phyloP scores from a whole-genome alignment of 2,797 vertebrate species.

The Megalops cyprinoides region DNA sequence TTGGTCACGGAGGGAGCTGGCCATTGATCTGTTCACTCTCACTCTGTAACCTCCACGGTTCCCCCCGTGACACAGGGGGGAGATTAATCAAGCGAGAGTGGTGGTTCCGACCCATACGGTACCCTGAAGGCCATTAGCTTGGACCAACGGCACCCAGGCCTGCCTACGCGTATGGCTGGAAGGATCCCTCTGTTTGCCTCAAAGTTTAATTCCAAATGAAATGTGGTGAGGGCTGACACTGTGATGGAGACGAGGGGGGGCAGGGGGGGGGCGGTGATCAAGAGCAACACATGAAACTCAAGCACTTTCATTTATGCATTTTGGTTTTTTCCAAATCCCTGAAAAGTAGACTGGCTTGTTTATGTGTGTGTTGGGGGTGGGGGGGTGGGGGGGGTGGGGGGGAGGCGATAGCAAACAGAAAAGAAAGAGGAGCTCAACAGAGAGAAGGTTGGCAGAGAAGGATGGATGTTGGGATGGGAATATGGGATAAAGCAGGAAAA shows the following conservation, averaged over 20 bases:
- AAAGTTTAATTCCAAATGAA: slow-evolving; percentile 26
- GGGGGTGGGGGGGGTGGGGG: not conserved
- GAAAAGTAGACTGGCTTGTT: slow-evolving; percentile 1
- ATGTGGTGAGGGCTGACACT: slow-evolving; percentile 3
- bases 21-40: not conserved
- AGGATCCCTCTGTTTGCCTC: not conserved
- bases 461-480: slow-evolving; percentile 44
- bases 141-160: too few relatives aligned
- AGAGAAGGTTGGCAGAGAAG: slow-evolving; percentile 30
- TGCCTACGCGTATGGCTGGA: too few relatives aligned
- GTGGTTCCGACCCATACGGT: slow-evolving; percentile 77
- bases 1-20: not conserved
- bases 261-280: slow-evolving; percentile 3
- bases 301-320: not conserved
- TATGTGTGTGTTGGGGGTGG: not conserved
- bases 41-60: not conserved
- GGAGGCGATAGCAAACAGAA: slow-evolving; percentile 10
- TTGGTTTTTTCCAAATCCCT: not conserved
- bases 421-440: slow-evolving; percentile 23
- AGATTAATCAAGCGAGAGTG: too few relatives aligned
- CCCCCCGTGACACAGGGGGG: not conserved
- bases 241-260: slow-evolving; percentile 19
- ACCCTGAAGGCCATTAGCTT: slow-evolving; percentile 68
- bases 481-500: slow-evolving; percentile 5
- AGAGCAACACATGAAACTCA: not conserved